Conservation (phyloP, 1,140 invertebrate genomes). For the Mesaphorura yosii region DNA sequence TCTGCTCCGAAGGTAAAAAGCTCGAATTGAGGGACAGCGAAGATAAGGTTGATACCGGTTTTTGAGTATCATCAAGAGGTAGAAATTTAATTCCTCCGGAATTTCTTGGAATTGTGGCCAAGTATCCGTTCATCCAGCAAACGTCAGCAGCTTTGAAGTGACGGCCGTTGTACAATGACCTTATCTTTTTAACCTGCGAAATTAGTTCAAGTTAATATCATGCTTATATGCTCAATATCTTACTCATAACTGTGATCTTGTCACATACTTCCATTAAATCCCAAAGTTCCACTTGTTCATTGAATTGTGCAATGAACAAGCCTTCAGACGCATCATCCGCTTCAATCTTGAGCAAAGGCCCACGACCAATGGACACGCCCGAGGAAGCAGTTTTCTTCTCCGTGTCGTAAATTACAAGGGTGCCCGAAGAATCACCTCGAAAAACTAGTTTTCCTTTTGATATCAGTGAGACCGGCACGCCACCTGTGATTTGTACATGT, state of each 20-base stretch:
- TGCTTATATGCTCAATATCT: not conserved
- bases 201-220: no score
- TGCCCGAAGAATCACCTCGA: constrained; percentile 24
- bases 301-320: constrained; percentile 21
- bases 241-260: not conserved
- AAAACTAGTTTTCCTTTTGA: constrained; percentile 22
- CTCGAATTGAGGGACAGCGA: not conserved
- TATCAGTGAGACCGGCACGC: constrained; percentile 23
- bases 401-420: constrained; percentile 29
- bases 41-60: not conserved
- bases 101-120: constrained; percentile 19
- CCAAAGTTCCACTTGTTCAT: constrained; percentile 24
- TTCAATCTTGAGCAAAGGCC: constrained; percentile 20
- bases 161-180: constrained; percentile 8
- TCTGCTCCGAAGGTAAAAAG: constrained; percentile 2
- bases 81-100: constrained; percentile 23
- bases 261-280: constrained; percentile 13
- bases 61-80: constrained; percentile 11
- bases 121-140: constrained; percentile 16
- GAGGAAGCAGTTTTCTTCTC: constrained; percentile 30
- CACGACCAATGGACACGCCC: constrained; percentile 23
- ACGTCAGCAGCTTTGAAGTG: constrained; percentile 4
- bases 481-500: no score
- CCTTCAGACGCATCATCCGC: not conserved
- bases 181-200: constrained; percentile 18